phyloP scores from a whole-genome alignment of 2,113 vertebrate genomes.

The Odocoileus virginianus region DNA sequence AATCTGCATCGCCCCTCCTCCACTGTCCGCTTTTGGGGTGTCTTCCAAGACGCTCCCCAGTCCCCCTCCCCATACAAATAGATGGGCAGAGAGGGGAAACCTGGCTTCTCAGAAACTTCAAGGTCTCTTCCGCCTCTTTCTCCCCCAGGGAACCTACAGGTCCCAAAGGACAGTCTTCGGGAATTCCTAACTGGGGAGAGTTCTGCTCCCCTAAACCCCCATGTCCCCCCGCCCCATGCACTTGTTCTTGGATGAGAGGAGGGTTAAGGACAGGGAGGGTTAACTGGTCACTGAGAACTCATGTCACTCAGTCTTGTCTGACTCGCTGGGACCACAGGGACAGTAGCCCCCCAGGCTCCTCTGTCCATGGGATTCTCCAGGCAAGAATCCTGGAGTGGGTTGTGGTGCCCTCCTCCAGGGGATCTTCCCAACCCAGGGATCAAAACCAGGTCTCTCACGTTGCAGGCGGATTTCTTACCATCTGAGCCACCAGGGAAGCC shows the following conservation, averaged over 20 bases:
- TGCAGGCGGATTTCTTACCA: background rate
- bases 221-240: rapidly evolving
- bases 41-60: background rate
- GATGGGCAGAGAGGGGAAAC: too few species aligned
- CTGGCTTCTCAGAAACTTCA: background rate
- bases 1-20: background rate
- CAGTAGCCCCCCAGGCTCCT: background rate
- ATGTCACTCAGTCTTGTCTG: background rate
- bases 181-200: background rate
- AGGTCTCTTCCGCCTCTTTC: background rate
- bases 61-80: background rate
- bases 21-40: background rate
- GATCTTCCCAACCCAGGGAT: background rate
- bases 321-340: background rate
- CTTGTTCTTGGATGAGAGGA: background rate
- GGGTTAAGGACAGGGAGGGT: background rate
- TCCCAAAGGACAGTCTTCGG: background rate
- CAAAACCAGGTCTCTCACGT: background rate
- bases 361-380: background rate
- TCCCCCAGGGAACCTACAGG: rapidly evolving
- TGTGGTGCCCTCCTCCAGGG: background rate
- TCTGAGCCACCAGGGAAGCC: background rate
- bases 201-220: background rate
- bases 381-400: background rate
- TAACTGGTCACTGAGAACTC: background rate